Base-by-base conservation (phyloP, 2,797 vertebrate genomes). In the Steatocranus sp. region DNA sequence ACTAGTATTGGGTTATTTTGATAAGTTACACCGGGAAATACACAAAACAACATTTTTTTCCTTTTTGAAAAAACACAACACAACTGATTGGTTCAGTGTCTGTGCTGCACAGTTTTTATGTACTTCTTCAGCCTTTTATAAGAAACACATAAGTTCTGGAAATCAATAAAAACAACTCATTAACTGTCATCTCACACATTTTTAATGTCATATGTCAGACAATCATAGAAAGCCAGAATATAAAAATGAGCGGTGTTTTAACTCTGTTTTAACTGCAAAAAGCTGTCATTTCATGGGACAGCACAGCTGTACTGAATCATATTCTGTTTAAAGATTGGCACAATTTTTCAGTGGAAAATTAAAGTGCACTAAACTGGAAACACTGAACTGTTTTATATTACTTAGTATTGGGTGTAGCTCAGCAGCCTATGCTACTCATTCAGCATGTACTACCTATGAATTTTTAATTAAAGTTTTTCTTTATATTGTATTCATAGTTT, bases 161-260 rank as follows among this genome's bases (percentile, higher is more conserved):
- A 73, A 48, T 30, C 68, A 48, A n/a, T 48, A 73, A 73, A 70
- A 73, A 48, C 11, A 48, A 48, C 43, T 48, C 10, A 30, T 73
- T 73, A 73, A 73, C 17, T 73, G 68, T 48, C 66, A 48, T n/a
- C 2, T 70, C 41, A 70, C 41, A 30, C 41, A 73, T 73, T 48
- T 46, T 30, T 73, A 48, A 30, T 73, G 41, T 48, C 66, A 73
- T 48, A 73, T 30, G 43, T 73, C 25, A 73, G 25, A 48, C 25
- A 73, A 73, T 1, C 43, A 30, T 30, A 48, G 12, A 30, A 48
- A 48, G 25, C 2, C 43, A 30, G 18, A n/a, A 30, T 73, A 73
- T 25, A 30, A 48, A 73, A 30, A 48, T 0, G 15, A 30, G 41
- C 25, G 8, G 25, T 8, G 25, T 73, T 68, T 73, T 46, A 46